These are phyloP conservation scores for Nerophis ophidion DNA, from an alignment of 2,113 vertebrate genomes.

Conservation along the genomic window DNA sequence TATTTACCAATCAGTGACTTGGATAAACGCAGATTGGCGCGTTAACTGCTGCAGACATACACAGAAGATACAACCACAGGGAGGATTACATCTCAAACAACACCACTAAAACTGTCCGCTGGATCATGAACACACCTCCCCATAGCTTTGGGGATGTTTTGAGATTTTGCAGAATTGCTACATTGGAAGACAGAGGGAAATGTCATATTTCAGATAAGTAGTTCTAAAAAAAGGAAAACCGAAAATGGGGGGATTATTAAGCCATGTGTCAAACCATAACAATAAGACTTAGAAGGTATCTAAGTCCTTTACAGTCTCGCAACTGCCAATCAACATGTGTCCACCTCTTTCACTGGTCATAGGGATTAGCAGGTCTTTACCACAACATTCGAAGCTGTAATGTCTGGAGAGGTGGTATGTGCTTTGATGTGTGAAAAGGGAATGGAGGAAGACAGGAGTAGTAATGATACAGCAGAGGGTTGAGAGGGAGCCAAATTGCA, in stretches of 20 bases:
- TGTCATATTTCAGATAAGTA: slow-evolving; percentile 17
- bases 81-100: slow-evolving; percentile 37
- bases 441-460: slow-evolving; percentile 5
- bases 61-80: slow-evolving; percentile 13
- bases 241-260: not conserved
- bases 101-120: slow-evolving; percentile 32
- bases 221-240: not conserved
- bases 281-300: not conserved
- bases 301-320: not conserved
- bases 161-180: slow-evolving; percentile 10
- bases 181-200: not conserved
- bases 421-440: slow-evolving; percentile 20
- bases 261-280: not conserved
- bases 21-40: slow-evolving; percentile 17
- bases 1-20: slow-evolving; percentile 27
- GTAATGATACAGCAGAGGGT: slow-evolving; percentile 5
- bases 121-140: slow-evolving; percentile 14
- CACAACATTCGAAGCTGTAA: not conserved
- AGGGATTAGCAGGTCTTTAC: slow-evolving; percentile 32
- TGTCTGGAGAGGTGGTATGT: no score
- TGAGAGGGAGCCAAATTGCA: slow-evolving; percentile 22
- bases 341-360: slow-evolving; percentile 17
- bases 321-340: no score
- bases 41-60: not conserved
- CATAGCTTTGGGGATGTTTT: slow-evolving; percentile 6